A percentile compares a stretch with the other conserved stretches of the same genome.
These are phyloP conservation scores for Lasioglossum malachurum DNA, from an alignment of 2,888 invertebrate genomes.

Conservation along the genomic window DNA sequence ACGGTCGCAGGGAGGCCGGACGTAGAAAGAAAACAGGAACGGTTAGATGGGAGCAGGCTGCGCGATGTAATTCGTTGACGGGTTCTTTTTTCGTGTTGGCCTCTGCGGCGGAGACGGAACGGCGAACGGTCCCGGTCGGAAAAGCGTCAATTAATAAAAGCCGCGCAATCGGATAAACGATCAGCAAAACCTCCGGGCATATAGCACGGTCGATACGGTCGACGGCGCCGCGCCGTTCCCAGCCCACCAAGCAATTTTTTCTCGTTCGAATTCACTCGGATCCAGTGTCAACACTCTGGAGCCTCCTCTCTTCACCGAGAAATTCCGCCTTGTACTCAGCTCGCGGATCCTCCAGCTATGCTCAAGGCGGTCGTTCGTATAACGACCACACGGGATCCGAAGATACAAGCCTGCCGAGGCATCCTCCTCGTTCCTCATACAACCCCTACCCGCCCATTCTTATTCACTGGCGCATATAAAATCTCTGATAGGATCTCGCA, in stretches of 20 bases:
- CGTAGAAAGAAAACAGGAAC: neutral
- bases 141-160: neutral
- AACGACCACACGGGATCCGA: constrained; percentile 3
- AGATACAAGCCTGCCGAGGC: constrained; percentile 4
- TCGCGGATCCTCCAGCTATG: neutral
- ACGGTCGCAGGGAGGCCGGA: neutral
- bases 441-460: constrained; percentile 10
- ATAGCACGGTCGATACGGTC: neutral
- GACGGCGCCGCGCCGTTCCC: neutral
- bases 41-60: neutral
- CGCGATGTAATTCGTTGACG: neutral
- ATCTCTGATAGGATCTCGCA: constrained; percentile 35
- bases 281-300: neutral
- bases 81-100: neutral
- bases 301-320: neutral
- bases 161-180: neutral
- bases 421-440: neutral
- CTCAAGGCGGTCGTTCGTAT: constrained; percentile 12
- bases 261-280: neutral
- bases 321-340: neutral
- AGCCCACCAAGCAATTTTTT: neutral
- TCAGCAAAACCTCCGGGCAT: neutral
- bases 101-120: neutral
- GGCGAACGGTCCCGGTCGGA: neutral
- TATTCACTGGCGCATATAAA: constrained; percentile 22